These are phyloP conservation scores for Pagrus major DNA, from an alignment of 2,113 vertebrate genomes.

Conservation along the genomic window DNA sequence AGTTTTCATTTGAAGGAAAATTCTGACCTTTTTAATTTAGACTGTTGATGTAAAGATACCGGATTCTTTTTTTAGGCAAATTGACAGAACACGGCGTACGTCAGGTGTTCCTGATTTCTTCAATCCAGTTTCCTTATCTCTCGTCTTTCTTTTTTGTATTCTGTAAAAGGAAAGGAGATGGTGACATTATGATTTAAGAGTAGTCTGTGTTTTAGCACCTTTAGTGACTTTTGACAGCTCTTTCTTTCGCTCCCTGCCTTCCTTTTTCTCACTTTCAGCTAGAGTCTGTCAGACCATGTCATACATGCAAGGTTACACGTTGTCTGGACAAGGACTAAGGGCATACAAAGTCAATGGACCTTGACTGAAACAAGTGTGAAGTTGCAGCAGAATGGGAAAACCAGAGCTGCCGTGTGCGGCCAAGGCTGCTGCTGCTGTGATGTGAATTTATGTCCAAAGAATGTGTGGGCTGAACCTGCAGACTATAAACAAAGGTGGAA, in stretches of 20 bases:
- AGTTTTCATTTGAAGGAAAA: constrained; percentile 55
- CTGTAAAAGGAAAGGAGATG: constrained; percentile 52
- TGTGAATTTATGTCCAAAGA: constrained; percentile 60
- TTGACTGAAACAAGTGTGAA: constrained; percentile 77
- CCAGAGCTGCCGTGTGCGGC: constrained; percentile 46
- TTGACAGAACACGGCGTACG: constrained; percentile 13
- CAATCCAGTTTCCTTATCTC: constrained; percentile 49
- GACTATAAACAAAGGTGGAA: constrained; percentile 58
- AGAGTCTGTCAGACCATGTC: constrained; percentile 72
- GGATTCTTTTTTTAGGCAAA: constrained; percentile 13
- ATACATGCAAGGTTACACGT: constrained; percentile 73
- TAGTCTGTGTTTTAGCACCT: constrained; percentile 57
- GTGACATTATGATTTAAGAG: constrained; percentile 76
- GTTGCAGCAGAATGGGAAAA: constrained; percentile 66
- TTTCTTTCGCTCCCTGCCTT: constrained; percentile 50
- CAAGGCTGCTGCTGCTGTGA: constrained; percentile 61
- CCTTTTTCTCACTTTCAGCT: constrained; percentile 51
- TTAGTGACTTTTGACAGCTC: constrained; percentile 69
- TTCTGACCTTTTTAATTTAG: constrained; percentile 66
- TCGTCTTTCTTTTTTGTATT: constrained; percentile 27
- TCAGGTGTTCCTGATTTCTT: constrained; percentile 24
- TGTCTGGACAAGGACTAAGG: constrained; percentile 70
- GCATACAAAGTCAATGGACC: constrained; percentile 74
- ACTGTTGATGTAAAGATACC: constrained; percentile 41
- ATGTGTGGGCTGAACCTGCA: constrained; percentile 46